Evolutionary conservation across 92 coral and sea anemone genomes (phyloP).

Genomic region (Diadumene lineata): DNA sequence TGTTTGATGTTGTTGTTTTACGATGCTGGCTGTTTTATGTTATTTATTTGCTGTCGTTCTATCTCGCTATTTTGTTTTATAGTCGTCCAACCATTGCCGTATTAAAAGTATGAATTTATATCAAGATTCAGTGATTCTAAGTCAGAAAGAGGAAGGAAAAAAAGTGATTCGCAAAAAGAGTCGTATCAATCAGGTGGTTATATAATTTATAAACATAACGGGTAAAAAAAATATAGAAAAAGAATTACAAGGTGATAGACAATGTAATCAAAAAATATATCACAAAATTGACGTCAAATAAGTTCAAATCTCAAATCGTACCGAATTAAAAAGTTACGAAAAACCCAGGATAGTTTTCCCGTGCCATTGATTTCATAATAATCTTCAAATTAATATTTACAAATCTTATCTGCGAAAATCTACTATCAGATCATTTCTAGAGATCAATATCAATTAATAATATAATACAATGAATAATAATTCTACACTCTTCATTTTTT

Average conservation of each 20-base stretch:
- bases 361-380: conserved; percentile 6
- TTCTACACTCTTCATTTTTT: neutral
- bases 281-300: conserved; percentile 1
- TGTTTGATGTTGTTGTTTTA: no score
- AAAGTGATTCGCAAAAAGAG: no score
- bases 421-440: neutral
- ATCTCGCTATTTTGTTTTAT: no score
- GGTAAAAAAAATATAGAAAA: no score
- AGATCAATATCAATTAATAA: conserved; percentile 1
- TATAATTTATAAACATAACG: no score
- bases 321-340: neutral
- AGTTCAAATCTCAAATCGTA: neutral
- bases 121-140: no score
- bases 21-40: no score
- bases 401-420: conserved; percentile 25
- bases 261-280: neutral
- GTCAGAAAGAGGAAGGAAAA: no score
- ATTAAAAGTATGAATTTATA: no score
- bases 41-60: no score
- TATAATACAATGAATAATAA: neutral
- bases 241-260: neutral
- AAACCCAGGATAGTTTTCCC: conserved; percentile 11
- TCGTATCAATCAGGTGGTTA: no score
- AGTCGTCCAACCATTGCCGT: no score
- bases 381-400: conserved; percentile 20